Percentiles rank a stretch among this genome's conserved stretches.
These are phyloP conservation scores for Sebastolobus alascanus DNA, from an alignment of 2,797 vertebrate species.

Conservation along the genomic window DNA sequence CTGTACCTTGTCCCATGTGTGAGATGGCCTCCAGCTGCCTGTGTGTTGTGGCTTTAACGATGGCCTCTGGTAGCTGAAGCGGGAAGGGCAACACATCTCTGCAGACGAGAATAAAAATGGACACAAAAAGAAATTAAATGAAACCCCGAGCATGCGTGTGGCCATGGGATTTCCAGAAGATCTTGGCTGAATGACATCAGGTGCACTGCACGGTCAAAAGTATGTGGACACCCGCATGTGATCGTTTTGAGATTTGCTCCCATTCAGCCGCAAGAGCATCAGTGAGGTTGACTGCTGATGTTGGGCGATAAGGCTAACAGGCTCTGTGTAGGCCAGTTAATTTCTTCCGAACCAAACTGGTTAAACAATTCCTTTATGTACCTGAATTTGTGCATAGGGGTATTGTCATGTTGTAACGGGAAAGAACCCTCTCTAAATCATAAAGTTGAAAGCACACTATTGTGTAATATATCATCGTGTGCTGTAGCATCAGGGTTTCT, in stretches of 20 bases:
- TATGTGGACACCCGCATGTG: neutral
- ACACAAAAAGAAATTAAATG: neutral
- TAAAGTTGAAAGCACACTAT: neutral
- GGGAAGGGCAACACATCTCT: slow-evolving; percentile 91
- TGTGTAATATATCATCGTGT: neutral
- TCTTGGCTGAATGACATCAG: neutral
- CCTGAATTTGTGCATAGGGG: neutral
- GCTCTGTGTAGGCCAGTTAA: too few species aligned
- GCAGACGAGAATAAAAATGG: slow-evolving; percentile 29
- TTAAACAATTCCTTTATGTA: neutral
- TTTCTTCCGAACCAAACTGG: neutral
- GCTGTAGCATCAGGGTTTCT: neutral
- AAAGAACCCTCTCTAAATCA: neutral
- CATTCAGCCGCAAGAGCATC: neutral
- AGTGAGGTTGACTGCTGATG: neutral
- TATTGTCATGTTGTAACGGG: neutral
- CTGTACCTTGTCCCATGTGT: slow-evolving; percentile 90
- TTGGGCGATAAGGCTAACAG: neutral
- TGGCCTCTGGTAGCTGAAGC: slow-evolving; percentile 90
- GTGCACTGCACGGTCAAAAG: neutral
- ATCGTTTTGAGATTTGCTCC: neutral
- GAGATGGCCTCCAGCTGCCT: slow-evolving; percentile 92
- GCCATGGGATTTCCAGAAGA: neutral
- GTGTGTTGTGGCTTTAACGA: slow-evolving; percentile 87
- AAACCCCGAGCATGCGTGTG: neutral